Percentiles rank a stretch among this genome's conserved stretches.
Evolutionary conservation across 2,888 invertebrate species (phyloP).

Genomic region (Pheosia gnoma): DNA sequence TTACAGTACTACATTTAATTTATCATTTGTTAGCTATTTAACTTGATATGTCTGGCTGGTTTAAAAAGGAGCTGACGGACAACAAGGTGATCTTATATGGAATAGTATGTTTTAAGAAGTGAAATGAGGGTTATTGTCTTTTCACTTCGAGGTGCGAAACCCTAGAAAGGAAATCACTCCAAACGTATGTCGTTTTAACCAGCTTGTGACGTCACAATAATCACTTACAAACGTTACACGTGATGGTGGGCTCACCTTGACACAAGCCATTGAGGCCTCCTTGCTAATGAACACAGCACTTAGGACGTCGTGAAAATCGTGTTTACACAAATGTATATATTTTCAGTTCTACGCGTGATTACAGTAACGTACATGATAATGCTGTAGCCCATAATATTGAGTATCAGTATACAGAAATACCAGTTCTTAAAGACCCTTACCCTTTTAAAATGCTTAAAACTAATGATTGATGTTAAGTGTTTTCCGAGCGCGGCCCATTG

Average conservation of each 20-base stretch:
- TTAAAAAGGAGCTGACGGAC: too few species aligned
- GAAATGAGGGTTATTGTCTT: too few species aligned
- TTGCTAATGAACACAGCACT: conserved; percentile 33
- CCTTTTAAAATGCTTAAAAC: conserved; percentile 1
- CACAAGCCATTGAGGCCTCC: conserved; percentile 32
- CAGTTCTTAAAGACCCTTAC: not conserved
- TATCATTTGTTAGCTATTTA: too few species aligned
- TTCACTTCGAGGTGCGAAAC: too few species aligned
- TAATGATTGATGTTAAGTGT: conserved; percentile 5
- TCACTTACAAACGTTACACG: conserved; percentile 18
- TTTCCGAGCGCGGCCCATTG: conserved; percentile 2
- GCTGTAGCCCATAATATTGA: not conserved
- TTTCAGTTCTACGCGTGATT: not conserved
- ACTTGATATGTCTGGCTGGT: too few species aligned
- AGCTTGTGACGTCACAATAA: conserved; percentile 34
- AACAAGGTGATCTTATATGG: too few species aligned
- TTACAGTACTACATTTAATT: too few species aligned
- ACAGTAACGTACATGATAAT: not conserved
- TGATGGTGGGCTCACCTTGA: conserved; percentile 32
- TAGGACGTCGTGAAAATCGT: conserved; percentile 19
- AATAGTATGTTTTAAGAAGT: too few species aligned
- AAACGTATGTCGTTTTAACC: conserved; percentile 11
- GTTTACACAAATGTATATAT: conserved; percentile 21
- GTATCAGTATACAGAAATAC: not conserved
- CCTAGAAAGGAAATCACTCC: conserved; percentile 1